Evolutionary conservation across 2,113 vertebrate genomes (phyloP).

Genomic region (Callochromis pleurospilus): DNA sequence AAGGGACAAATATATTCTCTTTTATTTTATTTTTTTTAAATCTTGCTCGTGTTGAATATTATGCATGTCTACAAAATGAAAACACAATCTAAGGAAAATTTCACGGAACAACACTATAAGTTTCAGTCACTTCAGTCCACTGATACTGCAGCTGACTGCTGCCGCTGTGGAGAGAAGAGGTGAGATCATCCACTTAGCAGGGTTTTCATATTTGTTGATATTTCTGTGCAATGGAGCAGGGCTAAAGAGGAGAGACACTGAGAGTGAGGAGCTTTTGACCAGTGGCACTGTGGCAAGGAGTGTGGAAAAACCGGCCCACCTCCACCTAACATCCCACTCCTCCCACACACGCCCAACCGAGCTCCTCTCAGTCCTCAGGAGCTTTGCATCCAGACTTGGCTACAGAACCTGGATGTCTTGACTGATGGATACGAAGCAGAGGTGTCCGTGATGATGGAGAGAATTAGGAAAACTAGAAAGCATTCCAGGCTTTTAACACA

Average conservation of each 20-base stretch:
- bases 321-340: slow-evolving; percentile 15
- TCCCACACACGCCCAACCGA: neutral
- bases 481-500: slow-evolving; percentile 53
- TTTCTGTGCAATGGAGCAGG: slow-evolving; percentile 54
- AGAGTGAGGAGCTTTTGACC: slow-evolving; percentile 45
- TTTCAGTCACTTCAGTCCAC: slow-evolving; percentile 46
- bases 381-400: slow-evolving; percentile 43
- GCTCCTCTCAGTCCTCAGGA: slow-evolving; percentile 42
- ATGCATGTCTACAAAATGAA: slow-evolving; percentile 65
- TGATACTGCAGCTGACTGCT: slow-evolving; percentile 9
- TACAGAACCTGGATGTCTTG: slow-evolving; percentile 35
- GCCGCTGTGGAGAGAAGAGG: slow-evolving; percentile 37
- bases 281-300: slow-evolving; percentile 13
- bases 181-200: slow-evolving; percentile 44
- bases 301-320: neutral
- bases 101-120: slow-evolving; percentile 54
- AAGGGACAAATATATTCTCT: slow-evolving; percentile 53
- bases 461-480: slow-evolving; percentile 62
- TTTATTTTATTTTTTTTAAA: neutral
- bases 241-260: slow-evolving; percentile 43
- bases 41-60: slow-evolving; percentile 58
- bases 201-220: slow-evolving; percentile 42
- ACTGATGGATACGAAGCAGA: slow-evolving; percentile 58
- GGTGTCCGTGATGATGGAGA: slow-evolving; percentile 64
- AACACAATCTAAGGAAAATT: slow-evolving; percentile 63